Evolutionary conservation across 2,797 vertebrate species (phyloP).

Genomic region (Tenualosa thibaudeaui): DNA sequence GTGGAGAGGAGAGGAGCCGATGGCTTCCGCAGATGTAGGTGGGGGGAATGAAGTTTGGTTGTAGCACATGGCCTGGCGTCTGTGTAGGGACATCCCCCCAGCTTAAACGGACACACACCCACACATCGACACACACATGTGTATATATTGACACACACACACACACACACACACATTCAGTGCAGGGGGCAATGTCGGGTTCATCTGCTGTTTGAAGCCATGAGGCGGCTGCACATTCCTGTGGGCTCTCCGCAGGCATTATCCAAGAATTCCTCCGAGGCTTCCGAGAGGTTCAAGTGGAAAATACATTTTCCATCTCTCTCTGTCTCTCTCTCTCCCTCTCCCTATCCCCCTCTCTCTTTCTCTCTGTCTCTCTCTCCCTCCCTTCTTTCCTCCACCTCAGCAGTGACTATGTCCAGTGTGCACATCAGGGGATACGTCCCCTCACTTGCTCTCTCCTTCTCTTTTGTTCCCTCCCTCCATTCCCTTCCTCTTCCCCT

Average conservation of each 20-base stretch:
- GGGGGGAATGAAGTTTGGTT: background rate
- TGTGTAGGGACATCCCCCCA: background rate
- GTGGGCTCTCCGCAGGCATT: slow-evolving; percentile 59
- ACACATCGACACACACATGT: background rate
- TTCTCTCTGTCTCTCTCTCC: background rate
- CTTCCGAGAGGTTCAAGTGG: slow-evolving; percentile 54
- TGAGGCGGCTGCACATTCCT: slow-evolving; percentile 56
- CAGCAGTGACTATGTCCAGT: background rate
- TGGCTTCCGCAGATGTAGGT: slow-evolving; percentile 10
- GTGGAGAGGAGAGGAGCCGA: background rate
- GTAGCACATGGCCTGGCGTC: background rate
- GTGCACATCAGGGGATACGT: background rate
- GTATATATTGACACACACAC: background rate
- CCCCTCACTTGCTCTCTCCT: background rate
- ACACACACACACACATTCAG: background rate
- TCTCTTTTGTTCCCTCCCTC: background rate
- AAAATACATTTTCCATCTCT: slow-evolving; percentile 45
- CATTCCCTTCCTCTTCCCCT: background rate
- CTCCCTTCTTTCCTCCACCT: slow-evolving; percentile 12
- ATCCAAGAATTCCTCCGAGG: slow-evolving; percentile 58
- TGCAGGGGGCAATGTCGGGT: slow-evolving; percentile 12
- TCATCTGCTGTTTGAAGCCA: slow-evolving; percentile 36
- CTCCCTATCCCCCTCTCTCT: slow-evolving; percentile 2
- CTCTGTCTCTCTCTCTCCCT: background rate
- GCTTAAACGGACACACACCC: background rate